phyloP scores from a whole-genome alignment of 2,113 vertebrate genomes.

The Recurvirostra avosetta region DNA sequence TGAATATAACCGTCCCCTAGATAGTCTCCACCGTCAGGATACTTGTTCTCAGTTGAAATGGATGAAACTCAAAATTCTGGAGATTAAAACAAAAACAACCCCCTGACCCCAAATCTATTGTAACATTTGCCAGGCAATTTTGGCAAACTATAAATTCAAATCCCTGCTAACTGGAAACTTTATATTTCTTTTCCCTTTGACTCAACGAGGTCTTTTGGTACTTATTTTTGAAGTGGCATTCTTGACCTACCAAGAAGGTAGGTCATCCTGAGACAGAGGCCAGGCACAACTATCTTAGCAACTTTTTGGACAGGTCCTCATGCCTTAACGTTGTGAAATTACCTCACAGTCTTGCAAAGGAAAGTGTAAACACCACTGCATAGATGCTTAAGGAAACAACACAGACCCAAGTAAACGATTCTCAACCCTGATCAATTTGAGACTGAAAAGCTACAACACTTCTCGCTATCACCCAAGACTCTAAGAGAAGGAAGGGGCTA shows the following conservation, averaged over 20 bases:
- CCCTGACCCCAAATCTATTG: neutral
- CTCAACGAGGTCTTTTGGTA: neutral
- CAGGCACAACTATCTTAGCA: neutral
- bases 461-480: neutral
- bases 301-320: neutral
- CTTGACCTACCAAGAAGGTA: neutral
- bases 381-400: neutral
- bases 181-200: neutral
- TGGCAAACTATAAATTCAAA: neutral
- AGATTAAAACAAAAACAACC: neutral
- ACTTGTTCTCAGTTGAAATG: neutral
- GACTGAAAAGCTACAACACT: neutral
- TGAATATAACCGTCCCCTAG: neutral
- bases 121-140: neutral
- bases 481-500: neutral
- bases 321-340: neutral
- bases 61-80: neutral
- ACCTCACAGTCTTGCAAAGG: neutral
- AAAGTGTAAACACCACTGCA: neutral
- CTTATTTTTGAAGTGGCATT: neutral
- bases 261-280: neutral
- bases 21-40: neutral
- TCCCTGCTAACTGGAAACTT: neutral
- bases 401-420: accelerated
- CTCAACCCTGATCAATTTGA: neutral